Evolutionary conservation across 1,140 invertebrate species (phyloP).

Genomic region (Holotrichia oblita): DNA sequence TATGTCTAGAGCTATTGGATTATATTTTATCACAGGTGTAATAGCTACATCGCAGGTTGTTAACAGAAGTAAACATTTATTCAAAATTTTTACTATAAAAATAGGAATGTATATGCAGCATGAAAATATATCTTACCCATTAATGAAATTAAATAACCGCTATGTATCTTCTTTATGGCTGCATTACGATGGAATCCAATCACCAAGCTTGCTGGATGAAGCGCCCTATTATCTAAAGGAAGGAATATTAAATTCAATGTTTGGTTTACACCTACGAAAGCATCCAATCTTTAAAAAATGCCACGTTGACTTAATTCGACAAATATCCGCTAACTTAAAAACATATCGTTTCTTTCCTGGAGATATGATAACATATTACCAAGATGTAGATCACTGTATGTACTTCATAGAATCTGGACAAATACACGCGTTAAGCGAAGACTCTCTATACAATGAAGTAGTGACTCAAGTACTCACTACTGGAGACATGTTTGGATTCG

Average conservation of each 20-base stretch:
- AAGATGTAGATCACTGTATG: constrained; percentile 41
- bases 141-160: neutral
- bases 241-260: constrained; percentile 47
- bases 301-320: constrained; percentile 46
- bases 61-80: neutral
- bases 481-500: constrained; percentile 47
- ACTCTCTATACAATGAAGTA: constrained; percentile 41
- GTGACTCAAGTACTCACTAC: constrained; percentile 39
- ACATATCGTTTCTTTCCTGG: constrained; percentile 28
- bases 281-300: constrained; percentile 44
- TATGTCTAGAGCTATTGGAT: neutral
- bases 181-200: constrained; percentile 42
- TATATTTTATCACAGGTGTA: neutral
- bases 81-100: constrained; percentile 18
- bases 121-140: constrained; percentile 14
- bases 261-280: constrained; percentile 46
- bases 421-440: constrained; percentile 41
- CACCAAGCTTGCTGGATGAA: constrained; percentile 42
- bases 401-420: constrained; percentile 41
- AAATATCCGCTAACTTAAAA: constrained; percentile 40
- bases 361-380: constrained; percentile 21
- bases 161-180: constrained; percentile 40
- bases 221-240: constrained; percentile 48
- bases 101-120: neutral
- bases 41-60: neutral